A percentile compares a stretch with the other conserved stretches of the same genome.
Evolutionary conservation across 2,797 vertebrate genomes (phyloP).

Genomic region (Periophthalmus magnuspinnatus): DNA sequence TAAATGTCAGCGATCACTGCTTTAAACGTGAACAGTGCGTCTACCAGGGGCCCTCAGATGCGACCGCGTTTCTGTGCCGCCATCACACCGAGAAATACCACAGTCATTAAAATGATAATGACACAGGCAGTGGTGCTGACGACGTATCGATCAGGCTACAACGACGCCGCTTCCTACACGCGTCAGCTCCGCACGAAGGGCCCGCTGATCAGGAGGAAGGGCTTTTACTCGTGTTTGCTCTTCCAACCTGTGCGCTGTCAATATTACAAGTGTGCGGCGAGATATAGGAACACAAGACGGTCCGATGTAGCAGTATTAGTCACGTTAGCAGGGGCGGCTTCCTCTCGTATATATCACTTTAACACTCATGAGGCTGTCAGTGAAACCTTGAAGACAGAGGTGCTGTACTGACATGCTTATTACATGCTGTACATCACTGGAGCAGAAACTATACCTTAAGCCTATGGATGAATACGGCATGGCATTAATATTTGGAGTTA

Average conservation of each 20-base stretch:
- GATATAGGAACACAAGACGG: constrained; percentile 23
- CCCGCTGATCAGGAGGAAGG: constrained; percentile 20
- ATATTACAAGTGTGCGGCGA: constrained; percentile 27
- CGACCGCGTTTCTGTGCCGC: constrained; percentile 40
- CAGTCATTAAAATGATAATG: constrained; percentile 73
- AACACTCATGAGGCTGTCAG: constrained; percentile 55
- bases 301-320: constrained; percentile 29
- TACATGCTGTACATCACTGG: constrained; percentile 54
- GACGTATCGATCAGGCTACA: constrained; percentile 56
- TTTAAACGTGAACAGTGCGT: constrained; percentile 31
- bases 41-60: constrained; percentile 36
- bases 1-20: constrained; percentile 45
- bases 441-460: constrained; percentile 13
- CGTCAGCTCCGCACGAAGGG: background rate
- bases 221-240: constrained; percentile 7
- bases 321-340: constrained; percentile 30
- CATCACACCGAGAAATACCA: constrained; percentile 61
- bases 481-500: background rate
- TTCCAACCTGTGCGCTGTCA: constrained; percentile 24
- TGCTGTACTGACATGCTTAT: constrained; percentile 44
- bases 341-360: constrained; percentile 53
- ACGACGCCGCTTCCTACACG: constrained; percentile 23
- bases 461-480: constrained; percentile 28
- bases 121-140: constrained; percentile 56
- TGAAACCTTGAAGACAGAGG: constrained; percentile 34